Conservation (phyloP, 1,140 invertebrate genomes). For the Drosophila tristis region DNA sequence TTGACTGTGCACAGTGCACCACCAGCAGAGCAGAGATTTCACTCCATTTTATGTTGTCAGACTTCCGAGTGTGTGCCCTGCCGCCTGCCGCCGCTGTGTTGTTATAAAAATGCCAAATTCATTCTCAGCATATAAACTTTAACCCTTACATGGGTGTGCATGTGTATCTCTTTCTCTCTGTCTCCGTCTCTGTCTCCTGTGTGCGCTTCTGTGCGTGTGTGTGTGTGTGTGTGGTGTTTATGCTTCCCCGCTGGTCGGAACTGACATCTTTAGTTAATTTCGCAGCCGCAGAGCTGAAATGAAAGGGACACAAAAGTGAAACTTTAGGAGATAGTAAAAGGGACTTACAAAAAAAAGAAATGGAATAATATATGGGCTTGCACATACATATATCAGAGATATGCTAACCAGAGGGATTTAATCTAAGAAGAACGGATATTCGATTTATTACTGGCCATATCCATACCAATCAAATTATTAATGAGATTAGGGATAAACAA, state of each 20-base stretch:
- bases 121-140: conserved; percentile 78
- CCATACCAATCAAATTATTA: no score
- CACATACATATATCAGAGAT: no score
- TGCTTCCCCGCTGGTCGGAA: conserved; percentile 55
- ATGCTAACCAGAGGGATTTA: no score
- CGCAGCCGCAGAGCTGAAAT: conserved; percentile 49
- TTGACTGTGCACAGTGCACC: conserved; percentile 71
- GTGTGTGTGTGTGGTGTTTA: conserved; percentile 49
- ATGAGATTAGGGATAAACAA: no score
- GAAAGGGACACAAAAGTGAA: conserved; percentile 33
- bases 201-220: not conserved
- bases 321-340: conserved; percentile 29
- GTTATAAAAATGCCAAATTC: conserved; percentile 80
- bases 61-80: conserved; percentile 69
- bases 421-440: no score
- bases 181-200: not conserved
- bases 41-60: conserved; percentile 82
- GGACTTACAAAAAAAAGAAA: no score
- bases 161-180: not conserved
- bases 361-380: not conserved
- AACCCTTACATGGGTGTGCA: conserved; percentile 28
- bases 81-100: conserved; percentile 12
- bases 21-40: conserved; percentile 80
- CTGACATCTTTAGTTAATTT: conserved; percentile 77
- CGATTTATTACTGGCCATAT: no score